phyloP scores from a whole-genome alignment of 2,797 vertebrate species.

The Allobates femoralis region DNA sequence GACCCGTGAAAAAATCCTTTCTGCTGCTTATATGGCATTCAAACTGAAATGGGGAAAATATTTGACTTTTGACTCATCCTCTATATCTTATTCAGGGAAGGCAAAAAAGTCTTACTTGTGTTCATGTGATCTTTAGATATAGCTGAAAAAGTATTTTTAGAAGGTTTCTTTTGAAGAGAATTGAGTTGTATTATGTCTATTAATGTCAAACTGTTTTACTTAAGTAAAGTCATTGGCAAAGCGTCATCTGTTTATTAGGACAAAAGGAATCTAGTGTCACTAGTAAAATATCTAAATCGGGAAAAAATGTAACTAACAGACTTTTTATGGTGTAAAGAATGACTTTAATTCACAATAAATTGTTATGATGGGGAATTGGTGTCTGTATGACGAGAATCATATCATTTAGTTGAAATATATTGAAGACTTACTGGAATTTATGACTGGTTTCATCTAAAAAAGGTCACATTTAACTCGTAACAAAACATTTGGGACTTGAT shows the following conservation, averaged over 20 bases:
- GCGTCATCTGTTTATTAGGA: neutral
- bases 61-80: neutral
- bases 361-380: neutral
- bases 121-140: neutral
- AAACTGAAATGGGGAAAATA: too few species aligned
- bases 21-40: too few species aligned
- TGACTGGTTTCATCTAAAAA: neutral
- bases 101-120: neutral
- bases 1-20: neutral
- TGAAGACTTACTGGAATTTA: neutral
- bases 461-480: slow-evolving; percentile 2
- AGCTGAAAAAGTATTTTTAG: neutral
- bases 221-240: neutral
- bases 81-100: neutral
- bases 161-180: neutral
- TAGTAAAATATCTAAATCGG: slow-evolving; percentile 27
- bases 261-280: neutral
- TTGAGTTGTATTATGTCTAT: neutral
- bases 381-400: neutral
- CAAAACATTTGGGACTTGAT: neutral
- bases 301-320: neutral
- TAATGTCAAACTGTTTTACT: neutral
- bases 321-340: slow-evolving; percentile 3
- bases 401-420: neutral
- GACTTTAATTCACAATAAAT: neutral